A percentile compares a stretch with the other conserved stretches of the same genome.
phyloP scores from a whole-genome alignment of 2,888 invertebrate genomes.

The Drosophila bunnanda region DNA sequence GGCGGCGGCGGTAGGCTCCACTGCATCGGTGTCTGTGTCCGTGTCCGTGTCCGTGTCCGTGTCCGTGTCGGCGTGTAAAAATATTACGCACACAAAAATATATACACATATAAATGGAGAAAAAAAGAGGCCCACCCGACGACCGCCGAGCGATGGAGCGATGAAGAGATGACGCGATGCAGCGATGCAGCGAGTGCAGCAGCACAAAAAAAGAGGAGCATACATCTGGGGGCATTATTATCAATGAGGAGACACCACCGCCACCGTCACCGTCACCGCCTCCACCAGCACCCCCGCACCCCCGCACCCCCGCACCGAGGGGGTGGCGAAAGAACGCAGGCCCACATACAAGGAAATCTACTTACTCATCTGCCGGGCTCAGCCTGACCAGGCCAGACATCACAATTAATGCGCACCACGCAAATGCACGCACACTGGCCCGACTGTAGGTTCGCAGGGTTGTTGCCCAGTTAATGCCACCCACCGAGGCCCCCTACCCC shows the following conservation, averaged over 20 bases:
- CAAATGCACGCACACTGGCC: slow-evolving; percentile 27
- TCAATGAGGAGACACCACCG: slow-evolving; percentile 72
- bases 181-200: slow-evolving; percentile 51
- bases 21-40: slow-evolving; percentile 31
- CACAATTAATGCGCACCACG: slow-evolving; percentile 75
- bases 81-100: slow-evolving; percentile 72
- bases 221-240: slow-evolving; percentile 69
- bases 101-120: slow-evolving; percentile 42
- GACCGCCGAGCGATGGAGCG: slow-evolving; percentile 35
- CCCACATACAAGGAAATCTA: slow-evolving; percentile 78
- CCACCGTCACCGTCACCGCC: too few species aligned
- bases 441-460: slow-evolving; percentile 16
- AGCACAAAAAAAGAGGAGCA: slow-evolving; percentile 12
- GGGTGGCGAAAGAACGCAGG: slow-evolving; percentile 43
- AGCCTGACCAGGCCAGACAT: slow-evolving; percentile 69
- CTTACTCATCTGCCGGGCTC: slow-evolving; percentile 72
- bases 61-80: slow-evolving; percentile 60
- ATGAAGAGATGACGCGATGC: slow-evolving; percentile 1
- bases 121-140: slow-evolving; percentile 44
- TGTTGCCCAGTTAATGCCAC: slow-evolving; percentile 71
- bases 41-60: slow-evolving; percentile 6
- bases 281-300: not conserved
- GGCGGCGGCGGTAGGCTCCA: slow-evolving; percentile 36
- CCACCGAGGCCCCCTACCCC: slow-evolving; percentile 49
- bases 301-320: not conserved